Percentiles rank a stretch among this genome's conserved stretches.
Evolutionary conservation across 2,113 vertebrate genomes (phyloP).

Genomic region (Haplotaxodon microlepis): DNA sequence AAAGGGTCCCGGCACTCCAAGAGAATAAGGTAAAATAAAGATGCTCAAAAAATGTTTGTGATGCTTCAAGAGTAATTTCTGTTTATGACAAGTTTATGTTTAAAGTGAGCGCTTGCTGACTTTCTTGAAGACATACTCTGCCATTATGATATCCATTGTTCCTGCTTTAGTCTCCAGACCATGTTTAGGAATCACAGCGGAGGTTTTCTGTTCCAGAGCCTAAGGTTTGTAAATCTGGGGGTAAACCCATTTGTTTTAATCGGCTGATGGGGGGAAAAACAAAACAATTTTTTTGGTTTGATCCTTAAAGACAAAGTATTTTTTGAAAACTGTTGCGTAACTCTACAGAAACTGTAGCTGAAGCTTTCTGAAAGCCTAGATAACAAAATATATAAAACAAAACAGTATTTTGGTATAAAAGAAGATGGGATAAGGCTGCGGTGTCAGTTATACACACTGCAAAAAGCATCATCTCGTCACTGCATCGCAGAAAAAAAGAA

Average conservation of each 20-base stretch:
- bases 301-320: background rate
- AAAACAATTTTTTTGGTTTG: background rate
- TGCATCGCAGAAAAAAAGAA: background rate
- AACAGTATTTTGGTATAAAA: background rate
- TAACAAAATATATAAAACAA: background rate
- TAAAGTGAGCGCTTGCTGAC: background rate
- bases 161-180: background rate
- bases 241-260: background rate
- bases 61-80: background rate
- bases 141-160: background rate
- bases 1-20: background rate
- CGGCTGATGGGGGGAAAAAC: background rate
- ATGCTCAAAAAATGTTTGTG: background rate
- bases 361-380: background rate
- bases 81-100: background rate
- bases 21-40: background rate
- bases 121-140: background rate
- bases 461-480: background rate
- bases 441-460: background rate
- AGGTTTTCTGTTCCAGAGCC: background rate
- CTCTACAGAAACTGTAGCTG: background rate
- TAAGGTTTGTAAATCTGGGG: background rate
- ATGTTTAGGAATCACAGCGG: background rate
- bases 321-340: background rate
- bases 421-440: background rate